Base-by-base conservation (phyloP, 1,140 invertebrate species). In the Ostrea edulis region DNA sequence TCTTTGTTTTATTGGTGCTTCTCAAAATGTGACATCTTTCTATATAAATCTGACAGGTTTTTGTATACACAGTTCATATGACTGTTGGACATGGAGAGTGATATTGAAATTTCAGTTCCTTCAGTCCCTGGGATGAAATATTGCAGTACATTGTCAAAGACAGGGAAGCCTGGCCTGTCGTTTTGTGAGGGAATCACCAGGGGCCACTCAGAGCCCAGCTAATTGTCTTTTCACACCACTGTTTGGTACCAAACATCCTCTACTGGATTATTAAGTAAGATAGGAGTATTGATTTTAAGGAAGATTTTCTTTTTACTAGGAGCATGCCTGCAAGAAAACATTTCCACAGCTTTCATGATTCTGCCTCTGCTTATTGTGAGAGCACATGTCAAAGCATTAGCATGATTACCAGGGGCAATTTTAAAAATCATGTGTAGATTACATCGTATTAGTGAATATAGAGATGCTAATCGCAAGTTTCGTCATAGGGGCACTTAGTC, bases 281-380 rank as follows among this genome's bases (percentile, higher is more conserved):
- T 77, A 7, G 25, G 8, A 77, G 29, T 77, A 77, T 77, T 77
- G 68, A 77, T 77, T 77, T 77, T 77, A 77, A 29, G 25, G 29
- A 29, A 14, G 12, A 14, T 35, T 29, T 77, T 29, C 5, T 5
- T 20, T 77, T 77, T 25, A 71, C 68, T 77, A 8, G 68, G 14
- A 77, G 68, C 25, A 29, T 77, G 12, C 68, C 25, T 77, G 68
- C 9, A 8, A 77, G 68, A 22, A 35, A 77, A 29, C 9, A 29
- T 25, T 2, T 29, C 22, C 14, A 35, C 7, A 1, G 25, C 22
- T 29, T 35, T 8, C 14, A 25, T 44, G 29, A 77, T 62, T 62
- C 20, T 20, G n/a, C 20, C 11, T 12, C 11, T 20, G 20, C 17
- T 11, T 58, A 58, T 20, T 44, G 35, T 44, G 35, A 58, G 55